Conservation (phyloP, 2,113 vertebrate species). For the Caretta caretta region DNA sequence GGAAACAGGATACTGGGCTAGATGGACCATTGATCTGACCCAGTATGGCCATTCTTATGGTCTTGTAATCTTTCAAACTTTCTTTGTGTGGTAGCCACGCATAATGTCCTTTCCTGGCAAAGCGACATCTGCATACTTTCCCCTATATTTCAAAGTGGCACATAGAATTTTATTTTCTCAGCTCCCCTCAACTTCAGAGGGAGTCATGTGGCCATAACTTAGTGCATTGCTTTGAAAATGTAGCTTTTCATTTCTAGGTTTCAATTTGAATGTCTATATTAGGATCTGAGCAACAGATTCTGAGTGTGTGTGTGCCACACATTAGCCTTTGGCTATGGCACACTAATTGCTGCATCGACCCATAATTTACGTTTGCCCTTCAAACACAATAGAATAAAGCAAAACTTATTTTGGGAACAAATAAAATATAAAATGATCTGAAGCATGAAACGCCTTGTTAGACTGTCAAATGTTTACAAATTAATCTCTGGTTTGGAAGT, state of each 20-base stretch:
- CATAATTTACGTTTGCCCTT: conserved; percentile 40
- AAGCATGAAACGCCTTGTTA: neutral
- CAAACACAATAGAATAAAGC: neutral
- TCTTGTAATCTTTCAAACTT: neutral
- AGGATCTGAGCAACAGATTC: conserved; percentile 53
- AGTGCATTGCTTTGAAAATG: conserved; percentile 45
- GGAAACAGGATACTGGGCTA: neutral
- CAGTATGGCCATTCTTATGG: neutral
- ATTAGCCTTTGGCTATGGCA: conserved; percentile 24
- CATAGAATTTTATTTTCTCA: neutral
- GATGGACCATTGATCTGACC: neutral
- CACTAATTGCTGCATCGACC: neutral
- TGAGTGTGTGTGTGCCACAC: conserved; percentile 6
- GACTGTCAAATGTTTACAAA: neutral
- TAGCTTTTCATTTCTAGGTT: conserved; percentile 40
- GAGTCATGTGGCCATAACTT: conserved; percentile 32
- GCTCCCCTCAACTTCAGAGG: neutral
- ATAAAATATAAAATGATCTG: neutral
- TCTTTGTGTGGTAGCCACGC: neutral
- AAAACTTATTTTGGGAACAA: neutral
- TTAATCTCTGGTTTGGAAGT: conserved; percentile 15
- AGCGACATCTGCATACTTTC: conserved; percentile 17
- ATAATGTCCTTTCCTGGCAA: conserved; percentile 19
- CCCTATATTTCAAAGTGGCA: neutral
- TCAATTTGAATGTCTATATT: neutral